Base-by-base conservation (phyloP, 2,113 vertebrate genomes). In the Thalassarche chlororhynchos region DNA sequence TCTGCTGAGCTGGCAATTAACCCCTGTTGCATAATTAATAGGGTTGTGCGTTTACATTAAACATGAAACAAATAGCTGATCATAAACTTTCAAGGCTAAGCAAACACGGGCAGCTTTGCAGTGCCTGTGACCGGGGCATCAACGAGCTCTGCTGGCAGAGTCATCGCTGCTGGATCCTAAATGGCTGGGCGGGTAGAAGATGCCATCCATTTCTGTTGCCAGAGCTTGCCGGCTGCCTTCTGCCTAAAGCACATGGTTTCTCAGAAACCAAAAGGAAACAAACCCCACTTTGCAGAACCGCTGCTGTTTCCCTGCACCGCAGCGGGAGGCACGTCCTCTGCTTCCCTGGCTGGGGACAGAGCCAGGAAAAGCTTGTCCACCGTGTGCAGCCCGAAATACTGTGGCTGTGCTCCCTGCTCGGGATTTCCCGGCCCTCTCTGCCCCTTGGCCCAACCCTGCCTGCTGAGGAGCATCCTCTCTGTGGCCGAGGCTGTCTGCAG, bases 261-360 rank as follows among this genome's bases (percentile, higher is more conserved):
- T 57, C 7, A 2, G 36, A 79, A 93, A 32, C 4, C 0, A 10
- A 61, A 70, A 78, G 15, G 7, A 38, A 95, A 23, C 55, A 42
- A 12, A 3, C 0, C 3, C 8, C 5, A 9, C 23, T 61, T 44
- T 1, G 1, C 21, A 52, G 32, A 40, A 32, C 14, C 2, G 12
- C 28, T 1, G 3, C 5, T 7, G 0, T 55, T 62, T 36, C 61
- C 8, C 2, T 0, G 25, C 6, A 6, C 32, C 0, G 0, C 60
- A 46, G 14, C 8, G 2, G 52, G 13, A 91, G 12, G 9, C 19
- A 20, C 1, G 1, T 21, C 47, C 24, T n/a, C 44, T 64, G 78
- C n/a, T 65, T 26, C 25, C 13, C 10, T 17, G 25, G 15, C 28
- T 69, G 49, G 44, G 54, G 7, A 15, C 28, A 38, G 38, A 12